phyloP scores from a whole-genome alignment of 1,140 invertebrate species.

The Ephestia elutella region DNA sequence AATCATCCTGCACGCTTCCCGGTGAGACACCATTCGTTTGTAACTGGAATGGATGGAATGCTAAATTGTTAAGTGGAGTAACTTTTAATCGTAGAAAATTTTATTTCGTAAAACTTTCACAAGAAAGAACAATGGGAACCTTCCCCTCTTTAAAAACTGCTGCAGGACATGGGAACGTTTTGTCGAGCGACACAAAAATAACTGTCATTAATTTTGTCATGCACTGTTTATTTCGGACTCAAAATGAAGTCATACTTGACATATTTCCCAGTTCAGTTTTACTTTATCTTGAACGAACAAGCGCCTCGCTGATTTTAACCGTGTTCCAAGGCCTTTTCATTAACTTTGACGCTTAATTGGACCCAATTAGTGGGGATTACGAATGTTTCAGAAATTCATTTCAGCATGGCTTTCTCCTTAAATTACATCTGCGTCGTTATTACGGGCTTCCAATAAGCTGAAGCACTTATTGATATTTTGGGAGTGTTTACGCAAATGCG shows the following conservation, averaged over 20 bases:
- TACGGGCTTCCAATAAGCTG: constrained; percentile 2
- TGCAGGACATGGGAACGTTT: constrained; percentile 3
- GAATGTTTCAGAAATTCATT: constrained; percentile 2
- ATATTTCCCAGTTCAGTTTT: constrained; percentile 3
- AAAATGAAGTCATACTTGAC: constrained; percentile 5
- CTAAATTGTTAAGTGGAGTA: neutral
- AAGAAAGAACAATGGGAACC: neutral
- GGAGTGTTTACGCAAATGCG: constrained; percentile 1
- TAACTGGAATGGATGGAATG: neutral
- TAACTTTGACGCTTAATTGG: constrained; percentile 18
- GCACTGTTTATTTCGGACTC: constrained; percentile 1
- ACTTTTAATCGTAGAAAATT: neutral
- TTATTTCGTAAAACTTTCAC: neutral
- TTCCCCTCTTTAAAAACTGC: neutral
- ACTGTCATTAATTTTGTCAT: constrained; percentile 6
- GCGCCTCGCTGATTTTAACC: neutral
- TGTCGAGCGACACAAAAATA: constrained; percentile 1
- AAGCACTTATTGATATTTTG: neutral
- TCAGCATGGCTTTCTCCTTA: neutral
- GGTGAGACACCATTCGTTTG: neutral
- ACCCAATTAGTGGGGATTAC: constrained; percentile 20
- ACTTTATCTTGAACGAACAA: constrained; percentile 3
- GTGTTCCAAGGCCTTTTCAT: constrained; percentile 6
- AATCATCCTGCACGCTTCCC: neutral
- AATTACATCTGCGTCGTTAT: neutral